These are phyloP conservation scores for Zaprionus tsacasi DNA, from an alignment of 1,140 invertebrate species.

Conservation along the genomic window DNA sequence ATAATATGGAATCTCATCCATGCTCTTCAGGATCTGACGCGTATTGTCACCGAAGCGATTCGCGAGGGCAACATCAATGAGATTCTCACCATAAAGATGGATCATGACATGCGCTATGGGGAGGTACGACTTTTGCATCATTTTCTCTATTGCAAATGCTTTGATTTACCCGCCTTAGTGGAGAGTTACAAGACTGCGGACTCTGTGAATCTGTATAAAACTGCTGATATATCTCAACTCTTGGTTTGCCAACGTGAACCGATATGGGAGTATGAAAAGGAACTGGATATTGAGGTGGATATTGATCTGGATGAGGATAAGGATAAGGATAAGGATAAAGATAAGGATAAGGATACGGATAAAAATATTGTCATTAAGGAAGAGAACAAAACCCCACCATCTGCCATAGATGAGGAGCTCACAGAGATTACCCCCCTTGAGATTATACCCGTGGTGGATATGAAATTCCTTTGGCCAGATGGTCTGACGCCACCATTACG, in stretches of 20 bases:
- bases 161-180: constrained; percentile 96
- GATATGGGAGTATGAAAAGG: constrained; percentile 89
- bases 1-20: neutral
- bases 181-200: constrained; percentile 98
- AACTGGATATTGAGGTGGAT: constrained; percentile 90
- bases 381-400: neutral
- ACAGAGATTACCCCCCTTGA: too few relatives aligned
- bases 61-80: constrained; percentile 92
- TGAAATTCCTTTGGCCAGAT: constrained; percentile 20
- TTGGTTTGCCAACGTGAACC: constrained; percentile 94
- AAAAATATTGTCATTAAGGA: constrained; percentile 80
- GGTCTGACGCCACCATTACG: constrained; percentile 24
- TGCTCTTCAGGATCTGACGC: constrained; percentile 88
- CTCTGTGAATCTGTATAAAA: constrained; percentile 97
- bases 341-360: constrained; percentile 93
- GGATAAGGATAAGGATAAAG: constrained; percentile 94
- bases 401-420: neutral
- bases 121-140: constrained; percentile 94
- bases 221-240: constrained; percentile 96
- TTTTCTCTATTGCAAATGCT: constrained; percentile 92
- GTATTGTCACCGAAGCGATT: constrained; percentile 90
- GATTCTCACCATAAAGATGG: constrained; percentile 92
- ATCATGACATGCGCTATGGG: constrained; percentile 94
- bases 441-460: neutral
- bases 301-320: constrained; percentile 96